Base-by-base conservation (phyloP, 2,888 invertebrate species). In the Ethmia dodecea region DNA sequence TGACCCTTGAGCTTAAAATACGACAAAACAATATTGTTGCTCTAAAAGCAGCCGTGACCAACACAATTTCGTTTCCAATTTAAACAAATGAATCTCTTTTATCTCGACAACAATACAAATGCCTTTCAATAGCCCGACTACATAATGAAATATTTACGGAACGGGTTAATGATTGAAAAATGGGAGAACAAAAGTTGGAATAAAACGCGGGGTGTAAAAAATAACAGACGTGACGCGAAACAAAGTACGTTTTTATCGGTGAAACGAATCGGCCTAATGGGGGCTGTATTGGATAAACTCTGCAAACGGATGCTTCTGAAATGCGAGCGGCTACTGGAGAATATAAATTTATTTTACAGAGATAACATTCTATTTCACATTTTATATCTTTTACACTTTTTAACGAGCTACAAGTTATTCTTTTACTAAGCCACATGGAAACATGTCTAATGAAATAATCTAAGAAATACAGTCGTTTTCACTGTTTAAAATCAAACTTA, bases 211-310 rank as follows among this genome's bases (percentile, higher is more conserved):
- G n/a, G n/a, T n/a, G n/a, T n/a, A 71, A 78, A 79, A 79, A 79
- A 75, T 73, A 73, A 72, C 60, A 61, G 50, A 76, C 73, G 77
- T 78, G 78, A 77, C 71, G 75, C 60, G 57, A 68, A 75, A 77
- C 75, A 77, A 79, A 77, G 70, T 73, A 69, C 68, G 65, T 73
- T 78, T 75, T 78, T 78, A 80, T 79, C 73, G 69, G 49, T 60
- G 53, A 61, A 65, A 69, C 61, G 75, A 75, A 75, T 76, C 77
- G 57, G 55, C 55, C 61, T 76, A 76, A 77, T 76, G 71, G 68
- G 62, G 45, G 64, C 62, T 53, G 65, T 62, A 61, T 61, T 53
- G 53, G 60, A 45, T 42, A 48, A 50, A 55, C 56, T 57, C 50
- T 55, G 52, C 56, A n/a, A n/a, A n/a, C n/a, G n/a, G n/a, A n/a